Evolutionary conservation across 1,140 invertebrate species (phyloP).

Genomic region (Harpegnathos saltator): DNA sequence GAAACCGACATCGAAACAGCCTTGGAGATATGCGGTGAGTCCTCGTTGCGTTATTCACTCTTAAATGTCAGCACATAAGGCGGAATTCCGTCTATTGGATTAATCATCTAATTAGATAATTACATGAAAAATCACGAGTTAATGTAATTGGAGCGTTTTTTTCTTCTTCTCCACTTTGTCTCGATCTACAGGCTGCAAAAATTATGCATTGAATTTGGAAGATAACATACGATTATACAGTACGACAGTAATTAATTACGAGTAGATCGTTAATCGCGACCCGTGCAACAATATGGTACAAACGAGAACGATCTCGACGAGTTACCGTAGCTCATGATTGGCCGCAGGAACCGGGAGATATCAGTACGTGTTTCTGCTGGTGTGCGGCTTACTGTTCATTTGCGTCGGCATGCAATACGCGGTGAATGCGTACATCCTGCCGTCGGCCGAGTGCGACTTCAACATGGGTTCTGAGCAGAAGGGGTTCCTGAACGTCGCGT

Average conservation of each 20-base stretch:
- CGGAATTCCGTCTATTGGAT: background rate
- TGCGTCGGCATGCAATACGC: conserved; percentile 88
- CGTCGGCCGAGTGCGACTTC: conserved; percentile 87
- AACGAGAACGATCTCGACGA: no score
- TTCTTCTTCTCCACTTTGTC: no score
- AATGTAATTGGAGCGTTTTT: no score
- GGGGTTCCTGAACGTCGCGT: conserved; percentile 87
- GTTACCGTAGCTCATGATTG: background rate
- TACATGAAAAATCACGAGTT: no score
- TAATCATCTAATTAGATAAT: no score
- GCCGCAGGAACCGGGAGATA: conserved; percentile 77
- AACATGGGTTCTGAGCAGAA: conserved; percentile 86
- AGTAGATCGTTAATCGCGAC: no score
- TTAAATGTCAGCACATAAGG: background rate
- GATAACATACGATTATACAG: no score
- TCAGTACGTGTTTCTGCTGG: conserved; percentile 76
- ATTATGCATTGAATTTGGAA: no score
- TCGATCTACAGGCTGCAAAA: no score
- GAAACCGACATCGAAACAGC: conserved; percentile 73
- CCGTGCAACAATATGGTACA: no score
- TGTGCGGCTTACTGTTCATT: conserved; percentile 83
- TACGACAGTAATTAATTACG: no score
- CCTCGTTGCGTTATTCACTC: background rate
- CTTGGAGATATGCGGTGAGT: conserved; percentile 75
- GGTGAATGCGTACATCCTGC: conserved; percentile 87